A percentile compares a stretch with the other conserved stretches of the same genome.
Conservation (phyloP, 2,888 invertebrate genomes). For the Minunthozetes semirufus region DNA sequence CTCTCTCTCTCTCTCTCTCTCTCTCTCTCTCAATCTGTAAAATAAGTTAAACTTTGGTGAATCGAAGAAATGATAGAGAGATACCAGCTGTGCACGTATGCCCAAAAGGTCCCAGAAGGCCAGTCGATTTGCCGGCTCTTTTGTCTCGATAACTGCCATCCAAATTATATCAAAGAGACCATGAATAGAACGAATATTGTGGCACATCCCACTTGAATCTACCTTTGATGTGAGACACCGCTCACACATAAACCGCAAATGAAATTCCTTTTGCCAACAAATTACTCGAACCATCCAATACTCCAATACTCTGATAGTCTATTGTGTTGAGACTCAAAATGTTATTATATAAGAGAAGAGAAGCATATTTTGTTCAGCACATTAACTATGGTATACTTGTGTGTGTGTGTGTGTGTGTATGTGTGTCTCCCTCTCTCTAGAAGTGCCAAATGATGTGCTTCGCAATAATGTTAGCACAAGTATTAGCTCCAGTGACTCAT, state of each 20-base stretch:
- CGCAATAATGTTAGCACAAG: no score
- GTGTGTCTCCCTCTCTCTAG: no score
- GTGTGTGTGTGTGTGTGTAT: no score
- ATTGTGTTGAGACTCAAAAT: conserved; percentile 10
- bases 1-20: conserved; percentile 7
- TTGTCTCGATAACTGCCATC: conserved; percentile 30
- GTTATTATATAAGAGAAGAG: conserved; percentile 22
- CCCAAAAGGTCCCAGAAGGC: conserved; percentile 26
- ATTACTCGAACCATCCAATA: conserved; percentile 7
- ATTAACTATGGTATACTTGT: background rate
- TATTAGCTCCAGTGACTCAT: background rate
- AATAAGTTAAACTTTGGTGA: background rate
- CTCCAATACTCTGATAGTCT: conserved; percentile 3
- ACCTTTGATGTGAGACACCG: conserved; percentile 27
- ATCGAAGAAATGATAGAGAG: conserved; percentile 7
- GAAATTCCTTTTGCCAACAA: conserved; percentile 27
- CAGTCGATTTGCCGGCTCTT: conserved; percentile 27
- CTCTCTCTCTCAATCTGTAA: background rate
- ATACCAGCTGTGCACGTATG: conserved; percentile 27
- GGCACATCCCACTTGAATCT: conserved; percentile 22
- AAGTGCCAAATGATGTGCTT: no score
- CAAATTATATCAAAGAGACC: conserved; percentile 27
- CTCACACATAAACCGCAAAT: conserved; percentile 16
- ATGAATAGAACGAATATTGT: background rate
- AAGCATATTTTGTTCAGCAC: background rate